Evolutionary conservation across 1,140 invertebrate species (phyloP).

Genomic region (Chelonus insularis): DNA sequence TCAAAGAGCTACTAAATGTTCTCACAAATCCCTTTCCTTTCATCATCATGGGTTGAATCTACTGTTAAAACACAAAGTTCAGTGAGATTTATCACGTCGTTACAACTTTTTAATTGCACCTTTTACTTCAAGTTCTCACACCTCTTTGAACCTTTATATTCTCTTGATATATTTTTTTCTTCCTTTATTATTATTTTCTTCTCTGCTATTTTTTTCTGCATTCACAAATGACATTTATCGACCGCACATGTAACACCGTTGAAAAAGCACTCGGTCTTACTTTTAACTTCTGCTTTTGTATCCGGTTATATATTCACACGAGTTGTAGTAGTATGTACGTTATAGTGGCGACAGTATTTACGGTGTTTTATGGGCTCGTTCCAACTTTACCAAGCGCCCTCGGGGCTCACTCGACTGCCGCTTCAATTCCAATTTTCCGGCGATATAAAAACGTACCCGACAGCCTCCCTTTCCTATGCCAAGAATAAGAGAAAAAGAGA

Average conservation of each 20-base stretch:
- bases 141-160: neutral
- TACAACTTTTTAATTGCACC: conserved; percentile 26
- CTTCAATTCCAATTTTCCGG: conserved; percentile 49
- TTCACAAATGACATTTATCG: conserved; percentile 17
- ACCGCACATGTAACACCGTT: neutral
- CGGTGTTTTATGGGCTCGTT: conserved; percentile 38
- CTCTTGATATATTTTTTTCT: neutral
- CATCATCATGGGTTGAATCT: conserved; percentile 1
- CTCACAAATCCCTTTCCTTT: conserved; percentile 16
- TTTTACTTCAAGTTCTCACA: conserved; percentile 10
- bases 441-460: conserved; percentile 42
- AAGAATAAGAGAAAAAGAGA: conserved; percentile 9
- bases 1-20: conserved; percentile 12
- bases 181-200: neutral
- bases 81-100: conserved; percentile 21
- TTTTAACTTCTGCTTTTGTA: conserved; percentile 20
- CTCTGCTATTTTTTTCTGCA: too few relatives aligned
- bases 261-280: conserved; percentile 10
- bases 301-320: conserved; percentile 3
- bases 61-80: conserved; percentile 13
- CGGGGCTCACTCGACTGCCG: conserved; percentile 25
- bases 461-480: neutral
- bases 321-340: neutral
- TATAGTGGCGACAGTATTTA: conserved; percentile 27
- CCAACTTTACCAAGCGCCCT: conserved; percentile 35